Conservation (phyloP, 1,140 invertebrate species). For the Drosophila albomicans region DNA sequence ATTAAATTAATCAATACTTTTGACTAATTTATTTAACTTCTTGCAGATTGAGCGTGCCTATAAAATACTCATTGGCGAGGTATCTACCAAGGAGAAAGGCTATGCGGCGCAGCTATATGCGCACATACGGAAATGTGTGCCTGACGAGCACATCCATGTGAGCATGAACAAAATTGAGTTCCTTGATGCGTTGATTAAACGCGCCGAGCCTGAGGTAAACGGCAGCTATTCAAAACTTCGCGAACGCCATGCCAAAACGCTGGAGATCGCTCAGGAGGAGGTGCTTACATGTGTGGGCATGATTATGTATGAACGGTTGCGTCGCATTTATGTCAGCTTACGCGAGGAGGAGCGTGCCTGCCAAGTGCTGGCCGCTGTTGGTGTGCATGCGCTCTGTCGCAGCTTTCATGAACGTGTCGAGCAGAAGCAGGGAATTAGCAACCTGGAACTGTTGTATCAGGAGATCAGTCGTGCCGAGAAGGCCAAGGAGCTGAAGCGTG, state of each 20-base stretch:
- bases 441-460: slow-evolving; percentile 92
- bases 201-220: slow-evolving; percentile 95
- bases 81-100: slow-evolving; percentile 94
- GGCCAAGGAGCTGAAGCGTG: slow-evolving; percentile 92
- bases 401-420: slow-evolving; percentile 96
- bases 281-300: slow-evolving; percentile 96
- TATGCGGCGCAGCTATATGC: slow-evolving; percentile 94
- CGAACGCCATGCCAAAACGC: slow-evolving; percentile 96
- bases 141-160: slow-evolving; percentile 94
- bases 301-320: slow-evolving; percentile 94
- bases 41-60: slow-evolving; percentile 90
- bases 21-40: too few relatives aligned
- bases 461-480: slow-evolving; percentile 93
- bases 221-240: slow-evolving; percentile 89
- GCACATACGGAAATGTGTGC: slow-evolving; percentile 93
- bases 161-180: slow-evolving; percentile 93
- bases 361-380: slow-evolving; percentile 95
- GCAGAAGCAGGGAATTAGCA: slow-evolving; percentile 94
- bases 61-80: slow-evolving; percentile 93
- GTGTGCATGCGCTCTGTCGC: slow-evolving; percentile 93
- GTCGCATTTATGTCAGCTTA: slow-evolving; percentile 93
- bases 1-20: too few relatives aligned
- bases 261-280: slow-evolving; percentile 98
- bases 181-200: slow-evolving; percentile 93
- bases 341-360: slow-evolving; percentile 96